Base-by-base conservation (phyloP, 2,888 invertebrate species). In the Cryptocheilus praepositus region DNA sequence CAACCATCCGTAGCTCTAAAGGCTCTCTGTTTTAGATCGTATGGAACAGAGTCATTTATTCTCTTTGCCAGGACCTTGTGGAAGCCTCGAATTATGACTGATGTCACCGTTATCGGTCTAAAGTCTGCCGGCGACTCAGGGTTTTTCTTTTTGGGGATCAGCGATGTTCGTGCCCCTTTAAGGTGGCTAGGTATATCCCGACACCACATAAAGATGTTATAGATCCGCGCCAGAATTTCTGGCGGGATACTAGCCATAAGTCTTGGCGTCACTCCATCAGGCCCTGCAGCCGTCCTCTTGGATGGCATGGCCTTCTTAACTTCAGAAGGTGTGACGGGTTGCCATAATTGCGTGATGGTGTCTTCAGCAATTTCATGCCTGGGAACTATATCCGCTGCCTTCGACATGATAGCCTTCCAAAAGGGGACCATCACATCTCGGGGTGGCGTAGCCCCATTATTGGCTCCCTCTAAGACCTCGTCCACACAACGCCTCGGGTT, bases 21-120 rank as follows among this genome's bases (percentile, higher is more conserved):
- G n/a, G n/a, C n/a, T n/a, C n/a, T n/a, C n/a, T n/a, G n/a, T n/a
- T n/a, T n/a, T n/a, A n/a, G n/a, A n/a, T n/a, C n/a, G n/a, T n/a
- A n/a, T n/a, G n/a, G n/a, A n/a, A n/a, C n/a, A n/a, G n/a, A n/a
- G n/a, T n/a, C n/a, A n/a, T n/a, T n/a, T n/a, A n/a, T n/a, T n/a
- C n/a, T n/a, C n/a, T n/a, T n/a, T n/a, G n/a, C n/a, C n/a, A n/a
- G n/a, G n/a, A n/a, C n/a, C n/a, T n/a, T n/a, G n/a, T n/a, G n/a
- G n/a, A n/a, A n/a, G n/a, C n/a, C n/a, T n/a, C n/a, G n/a, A n/a
- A n/a, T n/a, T n/a, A n/a, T 1, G 0, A 75, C 61, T 0, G 78
- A 76, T 0, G 73, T 45, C 0, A 80, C 70, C 5, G 79, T 75
- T 3, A 80, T 77, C 0, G 77, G 77, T 5, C 79, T 44, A 36